These are phyloP conservation scores for Ectemnius continuus DNA, from an alignment of 2,888 invertebrate genomes.

Conservation along the genomic window DNA sequence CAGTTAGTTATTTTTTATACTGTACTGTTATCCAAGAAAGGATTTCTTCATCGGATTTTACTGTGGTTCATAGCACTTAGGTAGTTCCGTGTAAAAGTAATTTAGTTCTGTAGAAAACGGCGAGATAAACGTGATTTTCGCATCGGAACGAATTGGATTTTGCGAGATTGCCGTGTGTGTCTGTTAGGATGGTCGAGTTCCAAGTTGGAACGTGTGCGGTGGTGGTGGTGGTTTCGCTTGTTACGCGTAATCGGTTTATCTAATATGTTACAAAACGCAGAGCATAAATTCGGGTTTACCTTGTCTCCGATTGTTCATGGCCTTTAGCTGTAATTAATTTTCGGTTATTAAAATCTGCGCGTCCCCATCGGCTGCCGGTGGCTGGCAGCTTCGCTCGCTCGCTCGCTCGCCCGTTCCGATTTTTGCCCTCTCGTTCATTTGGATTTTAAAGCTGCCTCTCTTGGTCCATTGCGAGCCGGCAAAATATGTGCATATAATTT, in stretches of 20 bases:
- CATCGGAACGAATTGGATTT: neutral
- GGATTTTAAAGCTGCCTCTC: neutral
- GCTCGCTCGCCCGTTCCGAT: neutral
- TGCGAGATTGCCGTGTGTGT: conserved; percentile 1
- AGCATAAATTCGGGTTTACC: neutral
- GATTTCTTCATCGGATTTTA: no score
- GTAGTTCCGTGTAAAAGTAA: no score
- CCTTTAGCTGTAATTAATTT: conserved; percentile 1
- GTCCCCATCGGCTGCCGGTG: neutral
- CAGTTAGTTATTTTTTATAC: no score
- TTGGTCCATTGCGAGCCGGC: neutral
- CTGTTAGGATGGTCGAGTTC: neutral
- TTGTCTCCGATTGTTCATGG: conserved; percentile 1
- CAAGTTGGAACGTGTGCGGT: neutral
- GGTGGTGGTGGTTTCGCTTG: neutral
- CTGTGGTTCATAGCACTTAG: no score
- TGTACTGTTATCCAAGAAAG: no score
- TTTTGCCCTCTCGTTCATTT: conserved; percentile 2
- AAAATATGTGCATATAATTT: conserved; percentile 1
- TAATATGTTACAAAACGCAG: conserved; percentile 3
- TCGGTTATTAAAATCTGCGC: neutral
- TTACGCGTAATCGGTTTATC: conserved; percentile 6
- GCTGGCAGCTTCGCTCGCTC: no score
- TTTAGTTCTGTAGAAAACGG: no score
- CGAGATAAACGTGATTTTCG: no score